Evolutionary conservation across 2,113 vertebrate species (phyloP).

Genomic region (Rafetus swinhoei): DNA sequence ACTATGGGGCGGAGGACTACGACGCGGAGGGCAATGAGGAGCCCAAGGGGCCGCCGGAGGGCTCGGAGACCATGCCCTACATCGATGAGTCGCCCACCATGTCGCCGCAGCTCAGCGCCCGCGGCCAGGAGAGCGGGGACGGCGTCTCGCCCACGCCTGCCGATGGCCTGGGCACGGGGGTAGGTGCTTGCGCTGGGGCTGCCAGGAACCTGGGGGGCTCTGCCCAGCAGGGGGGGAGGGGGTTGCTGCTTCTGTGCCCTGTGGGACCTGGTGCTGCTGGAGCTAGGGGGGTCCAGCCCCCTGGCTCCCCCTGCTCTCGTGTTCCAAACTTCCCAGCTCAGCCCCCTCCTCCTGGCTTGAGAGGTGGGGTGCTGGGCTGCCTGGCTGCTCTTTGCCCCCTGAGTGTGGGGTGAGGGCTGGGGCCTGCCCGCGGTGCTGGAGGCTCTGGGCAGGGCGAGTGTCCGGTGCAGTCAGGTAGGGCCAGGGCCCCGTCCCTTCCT

Average conservation of each 20-base stretch:
- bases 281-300: neutral
- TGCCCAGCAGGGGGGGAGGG: too few species aligned
- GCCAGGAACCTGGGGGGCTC: neutral
- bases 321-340: neutral
- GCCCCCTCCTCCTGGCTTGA: neutral
- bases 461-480: neutral
- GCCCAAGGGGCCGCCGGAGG: slow-evolving; percentile 89
- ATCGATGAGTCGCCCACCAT: slow-evolving; percentile 98
- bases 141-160: slow-evolving; percentile 86
- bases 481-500: neutral
- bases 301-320: neutral
- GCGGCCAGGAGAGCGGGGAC: slow-evolving; percentile 85
- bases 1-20: slow-evolving; percentile 95
- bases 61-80: slow-evolving; percentile 96
- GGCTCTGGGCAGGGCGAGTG: too few species aligned
- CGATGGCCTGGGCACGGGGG: slow-evolving; percentile 86
- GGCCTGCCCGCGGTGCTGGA: neutral
- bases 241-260: neutral
- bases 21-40: slow-evolving; percentile 94
- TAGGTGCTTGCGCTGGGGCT: slow-evolving; percentile 67
- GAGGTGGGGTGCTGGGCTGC: neutral
- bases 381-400: slow-evolving; percentile 14
- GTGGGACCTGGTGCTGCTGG: neutral
- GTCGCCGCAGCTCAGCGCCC: slow-evolving; percentile 94
- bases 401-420: neutral